Percentiles rank a stretch among this genome's conserved stretches.
phyloP scores from a whole-genome alignment of 2,888 invertebrate species.

The Hirtodrosophila alboralis region DNA sequence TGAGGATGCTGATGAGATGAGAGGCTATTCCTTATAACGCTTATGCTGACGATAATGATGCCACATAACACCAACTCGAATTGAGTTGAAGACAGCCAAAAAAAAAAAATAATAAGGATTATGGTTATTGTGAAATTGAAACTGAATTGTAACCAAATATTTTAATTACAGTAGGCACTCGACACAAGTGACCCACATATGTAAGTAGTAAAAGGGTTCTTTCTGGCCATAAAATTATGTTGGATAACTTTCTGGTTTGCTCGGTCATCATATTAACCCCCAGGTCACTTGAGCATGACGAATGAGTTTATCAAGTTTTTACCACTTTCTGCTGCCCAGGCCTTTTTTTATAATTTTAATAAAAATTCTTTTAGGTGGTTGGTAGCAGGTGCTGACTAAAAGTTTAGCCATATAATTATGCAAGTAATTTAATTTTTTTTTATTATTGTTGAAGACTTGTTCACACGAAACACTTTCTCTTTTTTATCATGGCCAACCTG shows the following conservation, averaged over 20 bases:
- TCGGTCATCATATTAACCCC: slow-evolving; percentile 44
- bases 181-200: slow-evolving; percentile 10
- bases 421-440: slow-evolving; percentile 39
- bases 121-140: slow-evolving; percentile 7
- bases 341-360: slow-evolving; percentile 42
- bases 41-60: slow-evolving; percentile 46
- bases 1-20: slow-evolving; percentile 42
- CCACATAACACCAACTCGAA: slow-evolving; percentile 17
- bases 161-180: slow-evolving; percentile 56
- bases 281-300: slow-evolving; percentile 63
- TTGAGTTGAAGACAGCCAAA: slow-evolving; percentile 1
- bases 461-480: slow-evolving; percentile 1
- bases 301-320: slow-evolving; percentile 52
- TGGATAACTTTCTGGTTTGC: slow-evolving; percentile 34
- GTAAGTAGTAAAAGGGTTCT: slow-evolving; percentile 20
- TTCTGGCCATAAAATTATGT: slow-evolving; percentile 38
- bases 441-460: slow-evolving; percentile 15
- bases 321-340: neutral
- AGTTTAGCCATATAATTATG: slow-evolving; percentile 37
- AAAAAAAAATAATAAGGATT: slow-evolving; percentile 7
- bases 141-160: slow-evolving; percentile 38
- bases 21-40: slow-evolving; percentile 35
- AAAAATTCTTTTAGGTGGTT: slow-evolving; percentile 29
- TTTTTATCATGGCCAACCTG: slow-evolving; percentile 51
- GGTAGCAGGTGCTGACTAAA: slow-evolving; percentile 47